phyloP scores from a whole-genome alignment of 2,113 vertebrate species.

The Strigops habroptila region DNA sequence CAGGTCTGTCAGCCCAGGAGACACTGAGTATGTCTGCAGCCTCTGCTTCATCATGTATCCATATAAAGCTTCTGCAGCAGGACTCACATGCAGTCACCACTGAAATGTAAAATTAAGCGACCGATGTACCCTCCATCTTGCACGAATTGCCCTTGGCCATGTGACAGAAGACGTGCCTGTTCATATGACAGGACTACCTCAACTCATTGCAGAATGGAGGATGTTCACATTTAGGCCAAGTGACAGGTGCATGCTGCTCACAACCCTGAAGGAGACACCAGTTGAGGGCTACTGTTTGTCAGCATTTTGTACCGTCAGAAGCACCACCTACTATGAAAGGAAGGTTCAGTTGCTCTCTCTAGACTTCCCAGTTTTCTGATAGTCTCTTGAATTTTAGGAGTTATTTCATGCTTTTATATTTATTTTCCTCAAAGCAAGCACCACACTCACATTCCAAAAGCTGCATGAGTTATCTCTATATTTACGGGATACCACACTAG shows the following conservation, averaged over 20 bases:
- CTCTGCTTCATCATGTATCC: not conserved
- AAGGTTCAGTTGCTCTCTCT: not conserved
- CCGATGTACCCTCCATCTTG: not conserved
- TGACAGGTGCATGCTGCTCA: not conserved
- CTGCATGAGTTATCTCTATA: not conserved
- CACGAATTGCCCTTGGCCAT: fast-evolving
- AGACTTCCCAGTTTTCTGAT: not conserved
- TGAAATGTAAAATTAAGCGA: not conserved
- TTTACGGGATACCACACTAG: not conserved
- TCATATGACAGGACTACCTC: not conserved
- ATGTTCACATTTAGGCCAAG: not conserved
- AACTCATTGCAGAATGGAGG: not conserved
- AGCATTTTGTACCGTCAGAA: not conserved
- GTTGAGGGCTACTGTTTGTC: not conserved
- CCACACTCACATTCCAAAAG: not conserved
- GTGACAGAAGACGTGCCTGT: not conserved
- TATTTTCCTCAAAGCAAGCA: not conserved
- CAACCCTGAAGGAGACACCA: not conserved
- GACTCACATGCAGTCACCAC: not conserved
- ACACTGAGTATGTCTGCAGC: not conserved
- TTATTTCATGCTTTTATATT: not conserved
- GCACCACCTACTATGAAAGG: not conserved
- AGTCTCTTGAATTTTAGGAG: not conserved
- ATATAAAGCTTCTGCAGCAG: not conserved
- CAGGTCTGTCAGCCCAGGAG: not conserved